These are phyloP conservation scores for Oreortyx pictus DNA, from an alignment of 2,797 vertebrate species.

Conservation along the genomic window DNA sequence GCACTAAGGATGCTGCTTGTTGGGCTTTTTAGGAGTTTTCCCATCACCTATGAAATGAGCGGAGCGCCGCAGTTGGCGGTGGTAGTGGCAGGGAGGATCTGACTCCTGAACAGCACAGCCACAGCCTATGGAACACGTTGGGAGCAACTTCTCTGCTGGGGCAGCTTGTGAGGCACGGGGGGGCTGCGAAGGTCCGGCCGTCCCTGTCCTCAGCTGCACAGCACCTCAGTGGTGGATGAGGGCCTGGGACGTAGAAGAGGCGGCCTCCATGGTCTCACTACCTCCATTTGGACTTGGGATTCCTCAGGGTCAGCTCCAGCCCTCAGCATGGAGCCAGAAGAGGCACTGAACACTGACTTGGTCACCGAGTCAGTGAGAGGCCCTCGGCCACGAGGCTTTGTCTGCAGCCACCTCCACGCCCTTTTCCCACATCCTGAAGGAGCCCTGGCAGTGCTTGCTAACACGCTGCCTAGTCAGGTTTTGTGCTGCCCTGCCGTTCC, in stretches of 20 bases:
- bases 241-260: background rate
- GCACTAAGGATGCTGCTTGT: background rate
- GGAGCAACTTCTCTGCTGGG: background rate
- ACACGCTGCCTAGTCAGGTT: background rate
- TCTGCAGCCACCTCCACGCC: background rate
- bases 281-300: background rate
- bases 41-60: background rate
- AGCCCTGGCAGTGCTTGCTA: background rate
- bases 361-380: background rate
- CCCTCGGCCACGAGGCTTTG: background rate
- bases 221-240: background rate
- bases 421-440: background rate
- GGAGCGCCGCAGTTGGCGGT: too few relatives aligned
- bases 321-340: background rate
- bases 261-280: background rate
- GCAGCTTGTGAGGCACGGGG: accelerated
- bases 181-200: background rate
- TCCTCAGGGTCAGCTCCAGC: background rate
- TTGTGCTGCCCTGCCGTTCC: background rate
- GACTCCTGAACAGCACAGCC: accelerated
- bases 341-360: accelerated
- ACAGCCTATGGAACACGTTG: background rate
- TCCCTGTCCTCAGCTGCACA: background rate
- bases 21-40: background rate
- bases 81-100: background rate